A percentile compares a stretch with the other conserved stretches of the same genome.
Conservation (phyloP, 2,113 vertebrate genomes). For the Prunella himalayana region DNA sequence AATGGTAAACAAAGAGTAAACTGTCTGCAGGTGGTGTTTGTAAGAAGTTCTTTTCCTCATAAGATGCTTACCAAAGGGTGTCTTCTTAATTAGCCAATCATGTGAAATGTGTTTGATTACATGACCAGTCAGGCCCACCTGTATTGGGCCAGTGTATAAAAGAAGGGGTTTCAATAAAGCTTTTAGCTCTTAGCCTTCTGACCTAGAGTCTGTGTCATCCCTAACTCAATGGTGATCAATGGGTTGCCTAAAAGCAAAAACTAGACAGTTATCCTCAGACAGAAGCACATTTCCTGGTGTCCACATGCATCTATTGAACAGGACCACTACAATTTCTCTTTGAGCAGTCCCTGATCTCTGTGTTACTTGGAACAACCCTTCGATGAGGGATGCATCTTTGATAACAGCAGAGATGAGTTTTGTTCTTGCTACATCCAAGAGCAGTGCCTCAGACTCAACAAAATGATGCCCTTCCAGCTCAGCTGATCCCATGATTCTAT, state of each 20-base stretch:
- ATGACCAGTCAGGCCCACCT: too few relatives aligned
- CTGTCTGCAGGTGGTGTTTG: too few relatives aligned
- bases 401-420: neutral
- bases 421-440: neutral
- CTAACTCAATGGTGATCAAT: neutral
- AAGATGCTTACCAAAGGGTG: too few relatives aligned
- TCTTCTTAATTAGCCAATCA: too few relatives aligned
- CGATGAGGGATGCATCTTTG: neutral
- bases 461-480: neutral
- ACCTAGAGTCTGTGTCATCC: too few relatives aligned
- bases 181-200: too few relatives aligned
- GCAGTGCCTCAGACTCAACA: neutral
- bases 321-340: neutral
- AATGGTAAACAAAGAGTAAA: too few relatives aligned
- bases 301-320: neutral
- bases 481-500: fast-evolving
- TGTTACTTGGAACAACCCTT: neutral
- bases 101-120: too few relatives aligned
- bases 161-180: too few relatives aligned
- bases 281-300: neutral
- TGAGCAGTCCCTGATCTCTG: neutral
- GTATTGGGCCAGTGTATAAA: too few relatives aligned
- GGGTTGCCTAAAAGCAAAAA: neutral
- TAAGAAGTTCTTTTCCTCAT: too few relatives aligned
- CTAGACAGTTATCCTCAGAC: neutral